These are phyloP conservation scores for Callimico goeldii DNA, from an alignment of 2,797 vertebrate genomes.

Conservation along the genomic window DNA sequence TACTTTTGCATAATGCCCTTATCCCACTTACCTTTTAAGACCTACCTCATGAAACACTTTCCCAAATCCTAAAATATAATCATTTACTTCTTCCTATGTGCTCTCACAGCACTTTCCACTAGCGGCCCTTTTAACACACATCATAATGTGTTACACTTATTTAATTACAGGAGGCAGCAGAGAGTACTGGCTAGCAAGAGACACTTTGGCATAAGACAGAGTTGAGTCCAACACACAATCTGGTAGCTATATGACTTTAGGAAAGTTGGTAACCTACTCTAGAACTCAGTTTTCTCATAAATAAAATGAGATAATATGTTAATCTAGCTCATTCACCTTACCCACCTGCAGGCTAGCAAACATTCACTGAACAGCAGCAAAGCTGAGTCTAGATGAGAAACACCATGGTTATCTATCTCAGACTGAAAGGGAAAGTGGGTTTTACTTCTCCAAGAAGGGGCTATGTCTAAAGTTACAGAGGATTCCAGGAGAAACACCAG, in stretches of 20 bases:
- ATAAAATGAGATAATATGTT: background rate
- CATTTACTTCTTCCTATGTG: background rate
- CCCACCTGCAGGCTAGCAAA: background rate
- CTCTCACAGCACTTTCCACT: background rate
- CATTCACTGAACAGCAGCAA: background rate
- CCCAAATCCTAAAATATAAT: conserved; percentile 12
- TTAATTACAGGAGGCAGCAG: background rate
- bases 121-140: conserved; percentile 22
- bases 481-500: background rate
- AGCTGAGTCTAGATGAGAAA: background rate
- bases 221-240: background rate
- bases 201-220: background rate
- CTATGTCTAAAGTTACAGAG: background rate
- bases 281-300: background rate
- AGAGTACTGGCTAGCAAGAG: background rate
- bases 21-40: conserved; percentile 27
- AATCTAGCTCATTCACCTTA: background rate
- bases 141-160: background rate
- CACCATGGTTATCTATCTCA: background rate
- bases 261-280: background rate
- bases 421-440: background rate
- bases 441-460: background rate
- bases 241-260: background rate
- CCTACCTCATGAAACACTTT: background rate
- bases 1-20: background rate